Evolutionary conservation across 1,140 invertebrate species (phyloP), one percentile per base, ranked within the genome.

Genomic region (Platyura marginata): DNA sequence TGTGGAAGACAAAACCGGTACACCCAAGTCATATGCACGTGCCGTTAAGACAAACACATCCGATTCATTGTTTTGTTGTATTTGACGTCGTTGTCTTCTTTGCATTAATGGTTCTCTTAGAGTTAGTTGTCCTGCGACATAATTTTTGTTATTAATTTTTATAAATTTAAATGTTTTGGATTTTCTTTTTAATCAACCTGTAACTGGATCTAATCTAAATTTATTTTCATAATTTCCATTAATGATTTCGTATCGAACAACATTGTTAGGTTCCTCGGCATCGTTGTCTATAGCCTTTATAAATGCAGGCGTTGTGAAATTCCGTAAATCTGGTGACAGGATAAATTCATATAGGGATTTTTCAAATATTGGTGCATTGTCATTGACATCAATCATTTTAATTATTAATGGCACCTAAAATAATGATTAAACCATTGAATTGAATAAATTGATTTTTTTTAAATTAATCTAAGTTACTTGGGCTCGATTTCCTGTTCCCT

Each of bases 251-350:
- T 90, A 91, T 51, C 77, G 72, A 11, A 92, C 72, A 52, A 79
- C 68, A 59, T 88, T 90, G 61, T 92, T 92, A 3, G 85, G 83
- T n/a, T 77, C 63, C 40, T 81, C 80, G 10, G 81, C 74, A 54
- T 92, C 87, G 46, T 72, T 74, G 61, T 92, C 87, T 37, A 72
- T 67, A 40, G 87, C 87, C 72, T 78, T 80, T 34, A 86, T 70
- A 48, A 77, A 66, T 16, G 81, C 80, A 18, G 70, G 61, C 23
- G 70, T 68, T 3, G 81, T 81, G 51, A 87, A 86, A 51, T 77
- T 75, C 23, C 64, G 72, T 42, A 77, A 63, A 51, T 84, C 78
- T 5, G 72, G 61, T 40, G 81, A 77, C 22, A 92, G 61, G 41
- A 81, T 77, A 48, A 88, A 88, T 55, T 89, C 80, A 55, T 91